Conservation (phyloP, 1,140 invertebrate genomes). For the Ptiloglossa arizonensis region DNA sequence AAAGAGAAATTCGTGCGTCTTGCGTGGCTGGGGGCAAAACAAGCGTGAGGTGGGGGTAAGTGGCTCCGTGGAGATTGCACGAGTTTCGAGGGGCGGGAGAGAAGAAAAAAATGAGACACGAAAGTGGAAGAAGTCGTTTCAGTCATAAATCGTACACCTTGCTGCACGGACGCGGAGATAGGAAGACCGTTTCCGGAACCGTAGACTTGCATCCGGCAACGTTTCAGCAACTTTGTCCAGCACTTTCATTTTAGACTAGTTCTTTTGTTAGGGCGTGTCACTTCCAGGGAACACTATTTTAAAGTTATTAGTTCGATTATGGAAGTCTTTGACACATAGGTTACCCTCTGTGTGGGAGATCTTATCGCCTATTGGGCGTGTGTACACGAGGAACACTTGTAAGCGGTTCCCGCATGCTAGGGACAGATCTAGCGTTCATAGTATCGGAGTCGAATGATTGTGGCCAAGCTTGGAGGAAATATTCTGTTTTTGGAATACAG, state of each 20-base stretch:
- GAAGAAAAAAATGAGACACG: slow-evolving; percentile 60
- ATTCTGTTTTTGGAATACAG: no score
- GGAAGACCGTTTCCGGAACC: slow-evolving; percentile 73
- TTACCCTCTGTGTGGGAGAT: no score
- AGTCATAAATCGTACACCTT: slow-evolving; percentile 79
- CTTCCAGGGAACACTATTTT: not conserved
- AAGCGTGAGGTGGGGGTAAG: not conserved
- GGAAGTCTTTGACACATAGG: no score
- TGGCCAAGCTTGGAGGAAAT: no score
- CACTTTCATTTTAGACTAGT: no score
- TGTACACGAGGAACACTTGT: no score
- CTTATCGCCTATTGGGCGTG: no score
- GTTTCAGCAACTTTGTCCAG: slow-evolving; percentile 59
- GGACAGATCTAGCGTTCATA: no score
- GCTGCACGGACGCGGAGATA: slow-evolving; percentile 75
- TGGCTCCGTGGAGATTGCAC: slow-evolving; percentile 41
- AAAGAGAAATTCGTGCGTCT: not conserved
- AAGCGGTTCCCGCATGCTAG: no score
- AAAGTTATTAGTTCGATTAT: not conserved
- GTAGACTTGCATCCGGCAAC: slow-evolving; percentile 53
- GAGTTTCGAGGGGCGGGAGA: slow-evolving; percentile 51
- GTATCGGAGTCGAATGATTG: no score
- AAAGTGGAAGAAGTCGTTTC: slow-evolving; percentile 70
- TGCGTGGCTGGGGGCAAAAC: no score
- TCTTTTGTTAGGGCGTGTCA: not conserved